Evolutionary conservation across 2,797 vertebrate species (phyloP).

Genomic region (Harpagifer antarcticus): DNA sequence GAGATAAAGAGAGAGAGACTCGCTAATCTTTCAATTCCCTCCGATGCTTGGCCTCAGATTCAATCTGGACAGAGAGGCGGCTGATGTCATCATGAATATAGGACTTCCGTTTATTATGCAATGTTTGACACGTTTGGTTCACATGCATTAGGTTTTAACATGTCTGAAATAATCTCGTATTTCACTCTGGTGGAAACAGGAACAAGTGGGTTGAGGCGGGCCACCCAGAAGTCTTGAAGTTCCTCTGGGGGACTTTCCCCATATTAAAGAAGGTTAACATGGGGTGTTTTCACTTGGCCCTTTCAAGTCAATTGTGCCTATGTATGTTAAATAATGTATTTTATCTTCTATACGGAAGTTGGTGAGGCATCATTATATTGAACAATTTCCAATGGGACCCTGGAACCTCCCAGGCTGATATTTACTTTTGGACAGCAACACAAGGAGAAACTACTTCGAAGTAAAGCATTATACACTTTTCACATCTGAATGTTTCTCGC

Average conservation of each 20-base stretch:
- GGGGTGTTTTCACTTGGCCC: too few species aligned
- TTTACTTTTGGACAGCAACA: constrained; percentile 1
- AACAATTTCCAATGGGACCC: background rate
- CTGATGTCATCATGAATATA: constrained; percentile 42
- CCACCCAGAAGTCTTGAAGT: background rate
- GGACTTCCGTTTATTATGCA: constrained; percentile 60
- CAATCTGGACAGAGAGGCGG: constrained; percentile 61
- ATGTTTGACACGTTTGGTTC: constrained; percentile 56
- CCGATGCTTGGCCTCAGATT: constrained; percentile 67
- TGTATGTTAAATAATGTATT: too few species aligned
- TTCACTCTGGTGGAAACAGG: background rate
- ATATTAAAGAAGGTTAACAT: too few species aligned
- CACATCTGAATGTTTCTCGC: constrained; percentile 23
- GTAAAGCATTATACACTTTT: background rate
- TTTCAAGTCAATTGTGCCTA: too few species aligned
- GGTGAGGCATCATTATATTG: background rate
- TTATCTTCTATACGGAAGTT: background rate
- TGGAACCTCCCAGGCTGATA: background rate
- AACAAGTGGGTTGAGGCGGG: background rate
- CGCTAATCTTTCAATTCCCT: constrained; percentile 69
- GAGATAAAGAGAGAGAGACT: constrained; percentile 19
- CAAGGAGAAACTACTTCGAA: background rate
- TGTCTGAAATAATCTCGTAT: constrained; percentile 2
- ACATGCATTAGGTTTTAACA: constrained; percentile 30
- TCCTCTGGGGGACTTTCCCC: background rate